Evolutionary conservation across 2,888 invertebrate species (phyloP), one percentile per base, ranked within the genome.

Genomic region (Sialis lutaria): DNA sequence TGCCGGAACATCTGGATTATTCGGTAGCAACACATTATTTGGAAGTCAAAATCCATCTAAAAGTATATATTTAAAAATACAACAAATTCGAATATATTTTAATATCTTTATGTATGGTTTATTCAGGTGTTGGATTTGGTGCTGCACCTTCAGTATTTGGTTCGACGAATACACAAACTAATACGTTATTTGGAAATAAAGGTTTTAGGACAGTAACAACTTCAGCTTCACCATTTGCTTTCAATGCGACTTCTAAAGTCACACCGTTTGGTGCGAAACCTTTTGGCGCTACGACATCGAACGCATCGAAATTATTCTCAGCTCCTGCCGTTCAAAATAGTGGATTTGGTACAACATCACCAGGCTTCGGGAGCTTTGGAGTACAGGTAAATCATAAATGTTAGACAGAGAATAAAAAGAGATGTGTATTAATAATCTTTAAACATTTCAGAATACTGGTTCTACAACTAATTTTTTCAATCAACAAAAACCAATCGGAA

Each of bases 111-210:
- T 22, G 22, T 22, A 22, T 22, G 2, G 4, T 22, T 22, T 22
- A 22, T 22, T 22, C 22, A 22, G 22, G 22, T 22, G 22, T 4
- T 22, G 22, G 22, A 22, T 22, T 22, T 22, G 22, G 22, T 22
- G 22, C 62, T 56, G 71, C 70, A 31, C 58, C 67, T 5, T 60
- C 61, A 7, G 65, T 67, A 22, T 74, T 75, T 57, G 68, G 72
- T 48, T 72, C 74, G 1, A 2, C 22, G 22, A 22, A 22, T 22
- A 69, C 3, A 64, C 67, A 48, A 66, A 77, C 1, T 67, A 75
- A 52, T 69, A 75, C 73, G 43, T 68, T 83, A 35, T 81, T 88
- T 64, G 80, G 79, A 1, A 79, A 80, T 65, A 73, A 72, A 45
- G 74, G 66, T 9, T 81, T 80, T 58, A 79, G 79, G 41, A 58